Conservation (phyloP, 1,140 invertebrate genomes). For the Acromyrmex charruanus region DNA sequence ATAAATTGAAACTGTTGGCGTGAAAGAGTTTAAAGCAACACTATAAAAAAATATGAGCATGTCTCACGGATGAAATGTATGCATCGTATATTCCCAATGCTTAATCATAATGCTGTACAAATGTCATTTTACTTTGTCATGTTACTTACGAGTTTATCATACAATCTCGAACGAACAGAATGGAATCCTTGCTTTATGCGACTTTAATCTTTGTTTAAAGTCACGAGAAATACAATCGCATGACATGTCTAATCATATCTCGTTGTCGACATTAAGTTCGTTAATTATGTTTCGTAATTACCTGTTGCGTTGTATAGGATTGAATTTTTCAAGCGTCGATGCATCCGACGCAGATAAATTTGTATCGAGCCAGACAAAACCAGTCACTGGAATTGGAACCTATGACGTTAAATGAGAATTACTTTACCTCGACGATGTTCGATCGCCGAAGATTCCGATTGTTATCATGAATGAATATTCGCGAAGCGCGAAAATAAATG, state of each 20-base stretch:
- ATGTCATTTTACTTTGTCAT: neutral
- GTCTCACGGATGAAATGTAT: too few species aligned
- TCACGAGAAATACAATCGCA: slow-evolving; percentile 17
- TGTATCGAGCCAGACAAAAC: slow-evolving; percentile 6
- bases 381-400: neutral
- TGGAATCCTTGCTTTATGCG: slow-evolving; percentile 1
- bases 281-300: slow-evolving; percentile 53
- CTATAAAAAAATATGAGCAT: too few species aligned
- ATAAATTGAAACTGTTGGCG: too few species aligned
- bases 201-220: slow-evolving; percentile 50
- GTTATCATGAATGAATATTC: neutral
- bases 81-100: too few species aligned
- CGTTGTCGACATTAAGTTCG: slow-evolving; percentile 33
- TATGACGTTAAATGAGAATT: neutral
- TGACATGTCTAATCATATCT: slow-evolving; percentile 45
- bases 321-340: neutral
- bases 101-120: neutral
- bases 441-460: neutral
- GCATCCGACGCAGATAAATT: neutral
- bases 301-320: slow-evolving; percentile 35
- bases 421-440: neutral
- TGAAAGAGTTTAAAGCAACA: too few species aligned
- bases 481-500: neutral
- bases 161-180: neutral
- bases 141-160: slow-evolving; percentile 47